Evolutionary conservation across 2,888 invertebrate genomes (phyloP).

Genomic region (Nemoura dubitans): DNA sequence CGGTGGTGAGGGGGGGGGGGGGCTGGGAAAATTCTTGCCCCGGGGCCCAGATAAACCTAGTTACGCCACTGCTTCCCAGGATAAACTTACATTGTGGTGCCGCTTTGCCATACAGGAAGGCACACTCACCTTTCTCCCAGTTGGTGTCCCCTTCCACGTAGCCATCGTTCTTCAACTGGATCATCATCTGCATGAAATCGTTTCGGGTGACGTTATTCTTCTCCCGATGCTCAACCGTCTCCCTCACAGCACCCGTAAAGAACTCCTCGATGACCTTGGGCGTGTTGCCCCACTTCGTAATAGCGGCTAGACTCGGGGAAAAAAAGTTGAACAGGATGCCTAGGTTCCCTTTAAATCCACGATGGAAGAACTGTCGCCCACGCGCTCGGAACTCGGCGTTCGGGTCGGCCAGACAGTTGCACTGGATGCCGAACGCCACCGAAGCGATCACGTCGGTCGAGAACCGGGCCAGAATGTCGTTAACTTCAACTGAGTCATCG

Average conservation of each 20-base stretch:
- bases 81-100: too few relatives aligned
- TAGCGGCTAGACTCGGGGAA: background rate
- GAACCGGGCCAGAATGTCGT: slow-evolving; percentile 47
- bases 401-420: slow-evolving; percentile 55
- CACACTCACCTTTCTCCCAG: background rate
- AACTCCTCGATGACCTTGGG: background rate
- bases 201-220: background rate
- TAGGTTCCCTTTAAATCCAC: background rate
- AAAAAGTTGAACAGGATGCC: background rate
- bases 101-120: too few relatives aligned
- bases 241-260: background rate
- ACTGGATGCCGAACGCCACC: slow-evolving; percentile 61
- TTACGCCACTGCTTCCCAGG: too few relatives aligned
- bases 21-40: too few relatives aligned
- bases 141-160: slow-evolving; percentile 10
- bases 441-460: slow-evolving; percentile 56
- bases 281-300: background rate
- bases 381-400: slow-evolving; percentile 57
- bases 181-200: slow-evolving; percentile 26
- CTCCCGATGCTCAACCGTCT: slow-evolving; percentile 29
- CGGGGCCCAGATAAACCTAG: too few relatives aligned
- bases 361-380: background rate
- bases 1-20: too few relatives aligned
- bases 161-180: slow-evolving; percentile 57
- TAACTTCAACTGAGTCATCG: slow-evolving; percentile 28